Base-by-base conservation (phyloP, 2,888 invertebrate species). In the Tinea trinotella region DNA sequence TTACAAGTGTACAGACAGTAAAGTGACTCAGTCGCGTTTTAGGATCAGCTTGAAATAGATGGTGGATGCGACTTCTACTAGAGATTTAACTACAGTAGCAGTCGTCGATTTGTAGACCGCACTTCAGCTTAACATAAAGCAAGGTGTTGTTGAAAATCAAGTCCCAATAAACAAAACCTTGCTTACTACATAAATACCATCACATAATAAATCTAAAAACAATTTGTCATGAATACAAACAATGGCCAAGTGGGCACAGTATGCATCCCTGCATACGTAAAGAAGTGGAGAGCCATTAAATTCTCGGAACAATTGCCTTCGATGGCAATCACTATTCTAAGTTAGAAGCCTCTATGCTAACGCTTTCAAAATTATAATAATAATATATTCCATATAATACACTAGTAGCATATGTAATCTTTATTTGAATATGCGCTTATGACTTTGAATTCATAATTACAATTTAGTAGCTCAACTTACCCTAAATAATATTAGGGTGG, bases 401-500 rank as follows among this genome's bases (percentile, higher is more conserved):
- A 7, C 7, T 40, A 1, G 40, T 40, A 13, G 6, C 40, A 40
- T 12, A 15, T 40, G n/a, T 13, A 18, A n/a, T 7, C 5, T n/a
- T 7, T 24, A 9, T 7, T 24, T 7, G 24, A 24, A 24, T 24
- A 9, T 24, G 24, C 9, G 24, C 24, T 24, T 24, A 24, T 24
- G 9, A 5, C 24, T 24, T 7, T 24, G 9, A n/a, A n/a, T n/a
- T n/a, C n/a, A n/a, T n/a, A n/a, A n/a, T n/a, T n/a, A n/a, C n/a
- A n/a, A n/a, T n/a, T n/a, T n/a, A n/a, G n/a, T n/a, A n/a, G n/a
- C n/a, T n/a, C n/a, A 62, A 84, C 85, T 85, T 78, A 85, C 85
- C 78, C 81, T 74, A 67, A 85, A 84, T 49, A 85, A 64, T 17
- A 71, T 63, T 55, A 85, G 61, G 7, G 85, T 84, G 12, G 76